These are phyloP conservation scores for Pollachius pollachius DNA, from an alignment of 2,113 vertebrate species.

Conservation along the genomic window DNA sequence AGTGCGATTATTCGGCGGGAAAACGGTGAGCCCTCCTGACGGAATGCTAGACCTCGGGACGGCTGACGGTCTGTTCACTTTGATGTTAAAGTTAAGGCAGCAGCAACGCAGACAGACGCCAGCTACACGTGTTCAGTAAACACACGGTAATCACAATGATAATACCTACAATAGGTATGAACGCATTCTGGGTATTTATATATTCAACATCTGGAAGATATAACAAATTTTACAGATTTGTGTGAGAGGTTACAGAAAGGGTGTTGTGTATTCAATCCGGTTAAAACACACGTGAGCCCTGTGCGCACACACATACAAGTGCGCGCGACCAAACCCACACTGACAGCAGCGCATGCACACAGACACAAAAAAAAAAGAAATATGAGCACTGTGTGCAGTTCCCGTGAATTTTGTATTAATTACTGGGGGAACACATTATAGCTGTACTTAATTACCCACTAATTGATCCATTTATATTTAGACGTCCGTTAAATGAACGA, in stretches of 20 bases:
- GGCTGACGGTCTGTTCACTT: constrained; percentile 68
- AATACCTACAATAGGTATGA: constrained; percentile 46
- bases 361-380: constrained; percentile 1
- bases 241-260: neutral
- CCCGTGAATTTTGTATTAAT: constrained; percentile 69
- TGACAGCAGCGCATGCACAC: neutral
- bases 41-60: constrained; percentile 66
- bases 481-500: constrained; percentile 62
- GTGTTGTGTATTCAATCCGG: neutral
- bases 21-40: constrained; percentile 65
- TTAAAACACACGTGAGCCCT: constrained; percentile 3
- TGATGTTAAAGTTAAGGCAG: constrained; percentile 71
- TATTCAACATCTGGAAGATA: constrained; percentile 9
- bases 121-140: constrained; percentile 73
- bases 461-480: constrained; percentile 74
- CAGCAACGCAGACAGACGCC: constrained; percentile 69
- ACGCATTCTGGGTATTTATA: constrained; percentile 39
- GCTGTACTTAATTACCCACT: constrained; percentile 72
- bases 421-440: constrained; percentile 62
- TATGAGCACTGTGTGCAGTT: constrained; percentile 46
- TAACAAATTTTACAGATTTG: constrained; percentile 15
- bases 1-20: constrained; percentile 70
- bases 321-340: neutral
- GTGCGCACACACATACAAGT: neutral
- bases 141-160: constrained; percentile 62